Evolutionary conservation across 2,797 vertebrate genomes (phyloP), one percentile per base, ranked within the genome.

Genomic region (Cossypha caffra): DNA sequence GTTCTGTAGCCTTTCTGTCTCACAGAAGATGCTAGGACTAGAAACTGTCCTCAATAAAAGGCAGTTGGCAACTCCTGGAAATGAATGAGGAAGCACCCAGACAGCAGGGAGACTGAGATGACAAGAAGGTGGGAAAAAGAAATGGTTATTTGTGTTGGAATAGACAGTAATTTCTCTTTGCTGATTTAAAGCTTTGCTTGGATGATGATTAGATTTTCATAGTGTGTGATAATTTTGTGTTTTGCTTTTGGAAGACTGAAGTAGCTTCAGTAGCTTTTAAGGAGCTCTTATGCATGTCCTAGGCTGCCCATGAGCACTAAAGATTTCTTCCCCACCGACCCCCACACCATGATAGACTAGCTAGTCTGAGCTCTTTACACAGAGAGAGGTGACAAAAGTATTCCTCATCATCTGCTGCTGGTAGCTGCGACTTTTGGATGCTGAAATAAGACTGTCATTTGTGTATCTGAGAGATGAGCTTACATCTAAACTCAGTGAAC

Each of bases 311-410:
- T 13, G 7, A 69, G 71, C 3, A 9, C 18, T 63, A 25, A 8
- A 64, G 14, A 76, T 80, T 79, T 29, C 21, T 66, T 45, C 9
- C 4, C 7, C 3, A 8, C 21, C 4, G 9, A 11, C 1, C 7
- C 37, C 24, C 0, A 1, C 0, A 6, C 21, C 20, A 19, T 48
- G 24, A 24, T 24, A 74, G 31, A 69, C 35, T 29, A 55, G 24
- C 11, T 66, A 16, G 5, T 23, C 45, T 71, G 35, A 54, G n/a
- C 7, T 42, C 51, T 69, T 43, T 11, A 35, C 8, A 47, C 1
- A 33, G 26, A 71, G 35, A 62, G 13, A 62, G 16, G 7, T 45
- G 9, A 75, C 23, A 77, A 48, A 84, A 55, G n/a, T 37, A 18
- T 4, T 11, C 2, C 12, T 89, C 38, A 31, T 21, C 7, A 48